Base-by-base conservation (phyloP, 2,797 vertebrate genomes). In the Oreonectes daqikongensis region DNA sequence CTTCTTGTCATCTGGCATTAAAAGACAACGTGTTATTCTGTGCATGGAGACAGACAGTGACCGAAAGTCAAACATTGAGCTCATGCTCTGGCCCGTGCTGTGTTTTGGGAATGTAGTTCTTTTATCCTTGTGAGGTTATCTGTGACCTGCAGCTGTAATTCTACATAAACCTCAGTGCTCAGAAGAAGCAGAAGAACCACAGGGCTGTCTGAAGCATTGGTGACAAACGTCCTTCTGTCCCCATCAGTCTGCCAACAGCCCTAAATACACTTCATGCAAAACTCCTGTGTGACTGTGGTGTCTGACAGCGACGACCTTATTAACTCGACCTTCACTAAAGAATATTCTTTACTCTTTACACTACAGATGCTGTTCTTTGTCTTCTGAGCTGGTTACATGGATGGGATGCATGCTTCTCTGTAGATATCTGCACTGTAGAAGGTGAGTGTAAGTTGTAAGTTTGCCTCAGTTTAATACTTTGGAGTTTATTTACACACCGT, bases 71-170 rank as follows among this genome's bases (percentile, higher is more conserved):
- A 32, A 11, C 28, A 53, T 26, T 12, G 22, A 3, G 40, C 0
- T 26, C 1, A 52, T 8, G 2, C 48, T 52, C n/a, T 20, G 52
- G 15, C 24, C 68, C 50, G 68, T 14, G 68, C 2, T 55, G 69
- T 59, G 40, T 59, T 60, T 60, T 72, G 69, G 69, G 69, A 72
- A 40, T 72, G 69, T 46, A 30, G 69, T 71, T 46, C 6, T 15
- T 72, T 52, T 38, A 32, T 73, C 60, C 46, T 38, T 12, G 20
- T 64, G 44, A 40, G 44, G 46, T 73, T 73, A 73, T 73, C 71
- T 40, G 71, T 35, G 71, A 64, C 71, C 71, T 64, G 9, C 71
- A 73, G 70, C 57, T 48, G 70, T 40, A 24, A 69, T 20, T 40
- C 68, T 3, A 57, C 32, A 57, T 10, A 70, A 32, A 38, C 12